Percentiles rank a stretch among this genome's conserved stretches.
phyloP scores from a whole-genome alignment of 30 jellyfish, hydroid and myxozoan genomes.

The Aurelia sp. region DNA sequence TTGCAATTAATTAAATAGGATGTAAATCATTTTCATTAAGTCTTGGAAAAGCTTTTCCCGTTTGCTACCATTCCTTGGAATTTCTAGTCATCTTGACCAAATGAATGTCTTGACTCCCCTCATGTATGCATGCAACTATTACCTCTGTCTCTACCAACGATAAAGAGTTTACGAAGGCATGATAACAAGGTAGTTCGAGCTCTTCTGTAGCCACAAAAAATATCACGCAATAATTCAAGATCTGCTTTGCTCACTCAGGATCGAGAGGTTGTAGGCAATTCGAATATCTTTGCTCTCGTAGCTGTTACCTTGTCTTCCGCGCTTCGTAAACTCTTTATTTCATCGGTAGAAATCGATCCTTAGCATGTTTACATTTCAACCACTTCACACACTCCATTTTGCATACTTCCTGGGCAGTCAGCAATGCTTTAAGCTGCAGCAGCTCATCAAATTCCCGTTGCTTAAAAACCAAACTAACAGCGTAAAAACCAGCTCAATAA shows the following conservation, averaged over 20 bases:
- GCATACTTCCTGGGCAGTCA: background rate
- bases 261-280: too few species aligned
- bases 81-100: too few species aligned
- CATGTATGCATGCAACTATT: too few species aligned
- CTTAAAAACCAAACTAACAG: background rate
- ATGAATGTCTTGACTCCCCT: too few species aligned
- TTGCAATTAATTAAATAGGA: background rate
- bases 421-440: too few species aligned
- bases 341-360: too few species aligned
- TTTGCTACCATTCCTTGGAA: too few species aligned
- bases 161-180: slow-evolving; percentile 1
- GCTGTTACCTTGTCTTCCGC: background rate
- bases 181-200: background rate
- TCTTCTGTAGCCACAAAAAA: too few species aligned
- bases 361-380: too few species aligned
- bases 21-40: background rate
- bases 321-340: slow-evolving; percentile 2
- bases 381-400: background rate
- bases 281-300: background rate
- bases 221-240: too few species aligned
- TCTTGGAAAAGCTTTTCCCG: background rate
- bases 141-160: background rate
- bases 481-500: background rate
- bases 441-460: too few species aligned
- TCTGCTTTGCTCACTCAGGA: too few species aligned